A percentile compares a stretch with the other conserved stretches of the same genome.
These are phyloP conservation scores for Dicaeum eximium DNA, from an alignment of 2,113 vertebrate genomes.

Conservation along the genomic window DNA sequence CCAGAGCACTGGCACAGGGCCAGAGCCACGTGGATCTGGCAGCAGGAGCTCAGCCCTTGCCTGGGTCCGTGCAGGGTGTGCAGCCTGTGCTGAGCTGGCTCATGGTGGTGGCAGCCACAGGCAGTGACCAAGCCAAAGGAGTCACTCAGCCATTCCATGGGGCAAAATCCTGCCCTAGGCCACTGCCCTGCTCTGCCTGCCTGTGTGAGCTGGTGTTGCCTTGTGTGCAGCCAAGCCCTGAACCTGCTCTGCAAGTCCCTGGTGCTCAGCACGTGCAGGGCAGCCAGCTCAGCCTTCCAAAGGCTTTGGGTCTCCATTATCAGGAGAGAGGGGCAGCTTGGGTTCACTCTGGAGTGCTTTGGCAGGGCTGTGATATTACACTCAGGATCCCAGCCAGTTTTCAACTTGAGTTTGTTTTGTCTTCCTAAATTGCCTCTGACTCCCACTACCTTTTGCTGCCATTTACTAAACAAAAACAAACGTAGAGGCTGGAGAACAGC, in stretches of 20 bases:
- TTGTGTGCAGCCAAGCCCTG: background rate
- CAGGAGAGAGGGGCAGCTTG: background rate
- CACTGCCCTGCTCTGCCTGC: background rate
- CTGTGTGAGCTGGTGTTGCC: background rate
- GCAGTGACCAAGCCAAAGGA: background rate
- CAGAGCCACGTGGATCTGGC: fast-evolving
- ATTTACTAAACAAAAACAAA: background rate
- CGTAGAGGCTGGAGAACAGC: background rate
- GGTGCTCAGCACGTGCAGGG: fast-evolving
- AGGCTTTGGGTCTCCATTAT: background rate
- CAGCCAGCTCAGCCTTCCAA: background rate
- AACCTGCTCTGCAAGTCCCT: background rate
- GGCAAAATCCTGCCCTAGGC: background rate
- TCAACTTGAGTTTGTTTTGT: background rate
- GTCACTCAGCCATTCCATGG: background rate
- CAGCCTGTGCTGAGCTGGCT: background rate
- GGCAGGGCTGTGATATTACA: background rate
- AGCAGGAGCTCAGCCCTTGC: background rate
- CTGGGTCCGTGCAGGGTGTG: background rate
- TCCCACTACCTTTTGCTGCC: slow-evolving; percentile 24
- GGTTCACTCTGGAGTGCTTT: background rate
- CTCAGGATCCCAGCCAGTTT: slow-evolving; percentile 14
- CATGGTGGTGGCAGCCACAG: background rate
- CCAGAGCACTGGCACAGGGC: background rate
- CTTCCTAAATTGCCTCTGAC: background rate